A percentile compares a stretch with the other conserved stretches of the same genome.
These are phyloP conservation scores for Lamprologus lemairii DNA, from an alignment of 2,113 vertebrate genomes.

Conservation along the genomic window DNA sequence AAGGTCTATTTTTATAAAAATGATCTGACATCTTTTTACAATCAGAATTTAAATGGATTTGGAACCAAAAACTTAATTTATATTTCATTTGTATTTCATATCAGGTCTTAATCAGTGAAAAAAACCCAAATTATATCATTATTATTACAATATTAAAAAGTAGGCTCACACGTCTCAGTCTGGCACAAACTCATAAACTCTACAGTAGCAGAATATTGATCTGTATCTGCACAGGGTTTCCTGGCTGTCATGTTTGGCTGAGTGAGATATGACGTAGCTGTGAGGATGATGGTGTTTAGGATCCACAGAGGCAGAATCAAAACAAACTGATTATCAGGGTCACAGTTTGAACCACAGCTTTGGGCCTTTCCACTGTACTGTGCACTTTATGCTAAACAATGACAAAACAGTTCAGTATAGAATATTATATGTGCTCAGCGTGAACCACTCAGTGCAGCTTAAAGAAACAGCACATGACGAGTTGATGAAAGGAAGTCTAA, in stretches of 20 bases:
- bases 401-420: neutral
- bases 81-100: neutral
- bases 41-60: neutral
- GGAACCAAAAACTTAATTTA: neutral
- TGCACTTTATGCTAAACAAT: neutral
- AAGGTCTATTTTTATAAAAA: neutral
- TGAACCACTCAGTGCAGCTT: neutral
- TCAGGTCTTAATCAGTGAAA: neutral
- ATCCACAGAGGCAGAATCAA: neutral
- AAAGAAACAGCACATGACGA: neutral
- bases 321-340: neutral
- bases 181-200: neutral
- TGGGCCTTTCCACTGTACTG: neutral
- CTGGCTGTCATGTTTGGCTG: neutral
- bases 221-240: neutral
- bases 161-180: neutral
- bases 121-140: neutral
- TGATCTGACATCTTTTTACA: neutral
- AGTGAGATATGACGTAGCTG: neutral
- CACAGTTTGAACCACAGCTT: neutral
- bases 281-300: neutral
- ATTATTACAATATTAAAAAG: neutral
- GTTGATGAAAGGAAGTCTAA: neutral
- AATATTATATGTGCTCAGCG: neutral
- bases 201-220: neutral